Evolutionary conservation across 2,797 vertebrate genomes (phyloP).

Genomic region (Coregonus ussuriensis): DNA sequence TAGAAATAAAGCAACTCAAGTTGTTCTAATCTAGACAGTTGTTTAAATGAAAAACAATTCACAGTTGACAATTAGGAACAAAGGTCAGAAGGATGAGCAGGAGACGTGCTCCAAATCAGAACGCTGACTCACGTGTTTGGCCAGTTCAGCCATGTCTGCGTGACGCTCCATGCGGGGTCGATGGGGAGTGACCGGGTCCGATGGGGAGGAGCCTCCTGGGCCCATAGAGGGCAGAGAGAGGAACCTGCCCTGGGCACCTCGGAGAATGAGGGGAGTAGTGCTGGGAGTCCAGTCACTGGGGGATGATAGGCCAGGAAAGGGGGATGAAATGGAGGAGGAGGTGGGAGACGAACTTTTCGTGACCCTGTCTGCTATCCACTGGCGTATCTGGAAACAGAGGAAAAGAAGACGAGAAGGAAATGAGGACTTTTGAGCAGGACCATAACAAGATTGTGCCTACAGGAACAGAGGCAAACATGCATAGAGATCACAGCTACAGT

Average conservation of each 20-base stretch:
- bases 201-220: conserved; percentile 64
- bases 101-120: conserved; percentile 48
- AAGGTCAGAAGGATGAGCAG: not conserved
- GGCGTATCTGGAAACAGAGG: conserved; percentile 60
- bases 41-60: not conserved
- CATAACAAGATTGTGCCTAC: not conserved
- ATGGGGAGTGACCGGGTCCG: conserved; percentile 65
- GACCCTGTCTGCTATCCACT: conserved; percentile 75
- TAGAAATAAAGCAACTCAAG: not conserved
- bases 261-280: conserved; percentile 61
- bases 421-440: not conserved
- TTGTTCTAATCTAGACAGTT: not conserved
- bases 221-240: conserved; percentile 65
- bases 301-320: conserved; percentile 63
- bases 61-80: not conserved
- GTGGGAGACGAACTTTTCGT: conserved; percentile 58
- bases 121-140: conserved; percentile 84
- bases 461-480: conserved; percentile 26
- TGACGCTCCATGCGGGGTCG: conserved; percentile 79
- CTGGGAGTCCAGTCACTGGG: conserved; percentile 73
- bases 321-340: conserved; percentile 69
- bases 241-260: conserved; percentile 76
- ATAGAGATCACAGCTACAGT: conserved; percentile 13
- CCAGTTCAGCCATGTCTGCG: conserved; percentile 88
- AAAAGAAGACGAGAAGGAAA: conserved; percentile 54